phyloP scores from a whole-genome alignment of 2,888 invertebrate species.

The Gymnocheta viridis region DNA sequence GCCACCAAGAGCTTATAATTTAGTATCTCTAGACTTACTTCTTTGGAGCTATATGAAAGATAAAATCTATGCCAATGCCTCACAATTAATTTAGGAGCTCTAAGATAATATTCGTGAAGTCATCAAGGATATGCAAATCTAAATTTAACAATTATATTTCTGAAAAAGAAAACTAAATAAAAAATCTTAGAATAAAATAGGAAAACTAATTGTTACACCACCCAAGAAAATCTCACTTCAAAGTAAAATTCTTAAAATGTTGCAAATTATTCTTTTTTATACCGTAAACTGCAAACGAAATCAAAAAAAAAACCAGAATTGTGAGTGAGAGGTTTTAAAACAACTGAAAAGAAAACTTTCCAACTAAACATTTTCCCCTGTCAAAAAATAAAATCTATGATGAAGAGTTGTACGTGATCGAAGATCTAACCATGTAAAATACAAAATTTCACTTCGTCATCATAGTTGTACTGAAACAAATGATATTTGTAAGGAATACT shows the following conservation, averaged over 20 bases:
- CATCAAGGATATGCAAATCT: too few species aligned
- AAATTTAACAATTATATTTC: neutral
- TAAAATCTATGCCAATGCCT: too few species aligned
- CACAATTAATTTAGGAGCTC: too few species aligned
- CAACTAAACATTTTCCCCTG: constrained; percentile 60
- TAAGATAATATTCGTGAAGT: too few species aligned
- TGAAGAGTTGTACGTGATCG: constrained; percentile 67
- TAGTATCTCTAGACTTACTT: too few species aligned
- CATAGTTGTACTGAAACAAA: constrained; percentile 34
- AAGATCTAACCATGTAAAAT: constrained; percentile 49
- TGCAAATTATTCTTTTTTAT: constrained; percentile 35
- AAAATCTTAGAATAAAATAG: neutral
- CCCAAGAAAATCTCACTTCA: neutral
- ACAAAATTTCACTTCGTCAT: constrained; percentile 51
- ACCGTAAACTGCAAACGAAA: constrained; percentile 29
- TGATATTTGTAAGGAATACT: constrained; percentile 42
- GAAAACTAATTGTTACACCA: neutral
- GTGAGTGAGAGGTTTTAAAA: neutral
- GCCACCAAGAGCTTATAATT: too few species aligned
- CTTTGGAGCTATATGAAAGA: too few species aligned
- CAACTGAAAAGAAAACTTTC: constrained; percentile 16
- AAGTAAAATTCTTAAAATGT: constrained; percentile 15
- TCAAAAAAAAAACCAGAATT: neutral
- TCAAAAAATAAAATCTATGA: constrained; percentile 65
- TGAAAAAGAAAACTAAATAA: neutral